Percentiles rank a stretch among this genome's conserved stretches.
These are phyloP conservation scores for Leucoraja ocellata DNA, from an alignment of 2,797 vertebrate genomes.

Conservation along the genomic window DNA sequence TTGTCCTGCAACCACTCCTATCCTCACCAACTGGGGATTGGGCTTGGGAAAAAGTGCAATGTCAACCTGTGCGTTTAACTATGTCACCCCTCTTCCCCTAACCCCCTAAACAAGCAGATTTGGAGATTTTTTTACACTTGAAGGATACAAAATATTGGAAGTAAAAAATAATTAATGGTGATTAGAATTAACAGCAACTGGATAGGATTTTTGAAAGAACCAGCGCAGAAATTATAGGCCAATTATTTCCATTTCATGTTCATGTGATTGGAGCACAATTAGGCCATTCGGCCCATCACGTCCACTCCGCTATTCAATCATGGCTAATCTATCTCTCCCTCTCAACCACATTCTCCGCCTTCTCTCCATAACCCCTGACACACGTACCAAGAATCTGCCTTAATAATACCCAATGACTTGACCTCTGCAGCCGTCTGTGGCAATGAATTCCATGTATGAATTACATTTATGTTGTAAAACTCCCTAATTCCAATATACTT, in stretches of 20 bases:
- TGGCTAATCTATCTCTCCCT: too few species aligned
- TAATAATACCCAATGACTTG: too few species aligned
- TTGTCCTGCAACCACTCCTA: too few species aligned
- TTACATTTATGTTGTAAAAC: neutral
- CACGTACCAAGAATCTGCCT: too few species aligned
- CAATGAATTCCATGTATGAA: too few species aligned
- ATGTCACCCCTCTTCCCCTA: neutral
- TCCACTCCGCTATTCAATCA: too few species aligned
- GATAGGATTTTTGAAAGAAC: neutral
- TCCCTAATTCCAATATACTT: neutral
- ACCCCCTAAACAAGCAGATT: neutral
- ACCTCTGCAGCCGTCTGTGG: too few species aligned
- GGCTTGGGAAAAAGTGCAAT: neutral
- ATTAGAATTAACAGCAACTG: neutral
- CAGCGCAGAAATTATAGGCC: neutral
- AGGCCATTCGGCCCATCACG: too few species aligned
- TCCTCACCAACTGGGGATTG: too few species aligned
- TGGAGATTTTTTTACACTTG: neutral
- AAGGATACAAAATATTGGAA: neutral
- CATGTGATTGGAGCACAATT: too few species aligned
- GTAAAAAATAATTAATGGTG: neutral
- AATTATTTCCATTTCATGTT: neutral
- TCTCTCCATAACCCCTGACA: too few species aligned
- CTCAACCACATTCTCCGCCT: too few species aligned
- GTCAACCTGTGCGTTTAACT: neutral